A percentile compares a stretch with the other conserved stretches of the same genome.
These are phyloP conservation scores for Drosophila trapezifrons DNA, from an alignment of 1,140 invertebrate species.

Conservation along the genomic window DNA sequence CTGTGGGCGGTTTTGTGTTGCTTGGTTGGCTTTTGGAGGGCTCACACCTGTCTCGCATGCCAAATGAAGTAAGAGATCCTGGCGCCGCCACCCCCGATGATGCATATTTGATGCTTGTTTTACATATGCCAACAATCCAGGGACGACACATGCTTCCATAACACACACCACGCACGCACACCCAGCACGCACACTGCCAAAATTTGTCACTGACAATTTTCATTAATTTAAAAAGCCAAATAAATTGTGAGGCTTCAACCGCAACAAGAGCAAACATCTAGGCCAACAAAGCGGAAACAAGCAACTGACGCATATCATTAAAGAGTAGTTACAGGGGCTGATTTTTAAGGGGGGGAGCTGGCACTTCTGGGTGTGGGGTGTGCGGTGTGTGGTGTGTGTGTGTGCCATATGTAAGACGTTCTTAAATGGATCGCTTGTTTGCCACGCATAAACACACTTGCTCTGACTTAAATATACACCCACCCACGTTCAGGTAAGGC, in stretches of 20 bases:
- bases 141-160: conserved; percentile 37
- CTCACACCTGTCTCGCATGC: conserved; percentile 73
- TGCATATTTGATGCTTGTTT: conserved; percentile 77
- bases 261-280: conserved; percentile 39
- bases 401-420: conserved; percentile 37
- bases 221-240: conserved; percentile 78
- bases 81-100: conserved; percentile 34
- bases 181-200: conserved; percentile 9
- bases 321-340: conserved; percentile 40
- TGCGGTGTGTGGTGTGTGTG: conserved; percentile 1
- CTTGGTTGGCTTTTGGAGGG: not conserved
- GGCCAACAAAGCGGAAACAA: conserved; percentile 41
- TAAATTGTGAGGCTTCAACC: conserved; percentile 56
- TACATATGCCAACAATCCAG: conserved; percentile 66
- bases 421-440: conserved; percentile 51
- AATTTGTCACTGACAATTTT: conserved; percentile 81
- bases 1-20: conserved; percentile 10
- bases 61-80: conserved; percentile 66
- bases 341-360: not conserved
- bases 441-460: conserved; percentile 21
- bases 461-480: not conserved
- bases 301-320: conserved; percentile 53
- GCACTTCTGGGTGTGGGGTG: not conserved
- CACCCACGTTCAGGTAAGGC: conserved; percentile 5
- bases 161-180: not conserved